Evolutionary conservation across 2,888 invertebrate species (phyloP).

Genomic region (Carterocephalus palaemon): DNA sequence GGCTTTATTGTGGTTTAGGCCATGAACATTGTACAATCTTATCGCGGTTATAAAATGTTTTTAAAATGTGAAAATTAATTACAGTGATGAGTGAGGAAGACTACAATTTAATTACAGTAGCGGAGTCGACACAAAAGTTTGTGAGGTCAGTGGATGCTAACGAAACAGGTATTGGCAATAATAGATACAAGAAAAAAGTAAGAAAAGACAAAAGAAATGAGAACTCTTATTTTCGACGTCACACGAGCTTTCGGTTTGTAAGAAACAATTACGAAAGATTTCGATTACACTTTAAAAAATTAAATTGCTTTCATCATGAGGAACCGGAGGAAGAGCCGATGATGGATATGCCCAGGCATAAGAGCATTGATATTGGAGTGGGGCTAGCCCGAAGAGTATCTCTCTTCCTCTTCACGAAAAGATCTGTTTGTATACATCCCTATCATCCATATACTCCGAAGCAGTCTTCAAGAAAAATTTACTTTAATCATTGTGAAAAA

Average conservation of each 20-base stretch:
- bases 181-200: constrained; percentile 27
- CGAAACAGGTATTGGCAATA: constrained; percentile 29
- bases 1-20: constrained; percentile 48
- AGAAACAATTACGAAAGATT: constrained; percentile 43
- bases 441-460: constrained; percentile 69
- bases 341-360: constrained; percentile 58
- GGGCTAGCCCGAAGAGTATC: constrained; percentile 65
- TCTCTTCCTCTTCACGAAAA: constrained; percentile 62
- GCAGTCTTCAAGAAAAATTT: constrained; percentile 64
- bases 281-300: constrained; percentile 48
- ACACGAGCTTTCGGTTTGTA: constrained; percentile 45
- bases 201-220: constrained; percentile 34
- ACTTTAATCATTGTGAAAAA: constrained; percentile 34
- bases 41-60: constrained; percentile 35
- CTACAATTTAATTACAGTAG: constrained; percentile 43
- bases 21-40: constrained; percentile 37
- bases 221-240: constrained; percentile 38
- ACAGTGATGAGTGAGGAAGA: constrained; percentile 59
- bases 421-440: constrained; percentile 64
- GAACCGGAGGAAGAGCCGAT: constrained; percentile 49
- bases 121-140: constrained; percentile 42
- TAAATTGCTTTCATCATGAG: constrained; percentile 54
- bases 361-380: constrained; percentile 66
- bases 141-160: constrained; percentile 40
- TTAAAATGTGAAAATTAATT: constrained; percentile 44